Percentiles rank a stretch among this genome's conserved stretches.
phyloP scores from a whole-genome alignment of 2,113 vertebrate genomes.

The Catharus minimus region DNA sequence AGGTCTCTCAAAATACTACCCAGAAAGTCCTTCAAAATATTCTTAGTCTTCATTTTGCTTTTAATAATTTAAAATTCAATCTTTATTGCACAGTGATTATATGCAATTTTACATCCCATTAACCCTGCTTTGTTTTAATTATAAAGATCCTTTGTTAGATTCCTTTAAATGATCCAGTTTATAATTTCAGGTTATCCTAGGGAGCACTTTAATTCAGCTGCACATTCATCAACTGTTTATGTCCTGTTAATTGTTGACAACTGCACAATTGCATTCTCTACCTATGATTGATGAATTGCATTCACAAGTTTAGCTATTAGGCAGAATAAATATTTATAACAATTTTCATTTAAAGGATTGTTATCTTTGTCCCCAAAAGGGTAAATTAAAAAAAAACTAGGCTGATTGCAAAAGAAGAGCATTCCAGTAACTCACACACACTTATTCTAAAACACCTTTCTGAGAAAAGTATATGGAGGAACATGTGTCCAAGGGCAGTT shows the following conservation, averaged over 20 bases:
- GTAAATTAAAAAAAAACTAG: conserved; percentile 63
- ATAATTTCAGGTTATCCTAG: conserved; percentile 83
- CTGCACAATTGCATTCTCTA: conserved; percentile 80
- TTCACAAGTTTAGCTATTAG: conserved; percentile 71
- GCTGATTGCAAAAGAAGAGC: conserved; percentile 16
- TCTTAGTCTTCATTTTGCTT: conserved; percentile 67
- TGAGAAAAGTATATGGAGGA: not conserved
- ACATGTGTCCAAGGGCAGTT: not conserved
- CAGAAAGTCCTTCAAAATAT: conserved; percentile 54
- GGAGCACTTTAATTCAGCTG: conserved; percentile 81
- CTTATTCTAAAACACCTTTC: not conserved
- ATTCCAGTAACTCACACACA: not conserved
- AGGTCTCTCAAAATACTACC: conserved; percentile 22
- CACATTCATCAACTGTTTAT: conserved; percentile 87
- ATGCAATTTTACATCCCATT: conserved; percentile 93
- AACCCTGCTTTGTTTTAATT: conserved; percentile 93
- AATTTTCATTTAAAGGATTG: conserved; percentile 75
- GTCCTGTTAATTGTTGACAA: conserved; percentile 89
- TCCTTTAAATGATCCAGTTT: conserved; percentile 82
- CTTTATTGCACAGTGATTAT: conserved; percentile 82
- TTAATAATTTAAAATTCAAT: conserved; percentile 81
- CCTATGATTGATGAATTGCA: conserved; percentile 81
- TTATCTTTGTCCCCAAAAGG: conserved; percentile 68
- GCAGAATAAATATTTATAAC: conserved; percentile 82
- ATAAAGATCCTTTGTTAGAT: conserved; percentile 85